These are phyloP conservation scores for Phytoseiulus persimilis DNA, from an alignment of 2,888 invertebrate species.

Conservation along the genomic window DNA sequence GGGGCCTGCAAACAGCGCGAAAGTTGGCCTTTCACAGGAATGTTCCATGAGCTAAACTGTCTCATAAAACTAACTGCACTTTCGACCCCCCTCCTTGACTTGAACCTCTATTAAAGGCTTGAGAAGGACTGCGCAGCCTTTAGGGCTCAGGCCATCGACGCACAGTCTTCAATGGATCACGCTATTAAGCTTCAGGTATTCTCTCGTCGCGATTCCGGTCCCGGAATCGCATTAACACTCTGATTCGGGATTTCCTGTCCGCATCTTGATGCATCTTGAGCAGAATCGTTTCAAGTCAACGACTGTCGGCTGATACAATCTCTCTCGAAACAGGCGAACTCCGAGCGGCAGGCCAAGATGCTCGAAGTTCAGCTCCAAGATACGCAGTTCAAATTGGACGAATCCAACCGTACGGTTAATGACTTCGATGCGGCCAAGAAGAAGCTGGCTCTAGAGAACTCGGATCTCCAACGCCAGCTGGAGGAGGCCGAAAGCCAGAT, in stretches of 20 bases:
- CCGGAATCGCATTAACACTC: not conserved
- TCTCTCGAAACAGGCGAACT: slow-evolving; percentile 82
- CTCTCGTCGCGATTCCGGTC: not conserved
- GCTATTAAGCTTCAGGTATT: slow-evolving; percentile 45
- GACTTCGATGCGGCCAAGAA: slow-evolving; percentile 96
- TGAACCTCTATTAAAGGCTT: slow-evolving; percentile 47
- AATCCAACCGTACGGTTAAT: slow-evolving; percentile 88
- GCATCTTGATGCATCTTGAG: not conserved
- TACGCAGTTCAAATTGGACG: slow-evolving; percentile 88
- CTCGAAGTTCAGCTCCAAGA: slow-evolving; percentile 91
- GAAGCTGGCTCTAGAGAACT: slow-evolving; percentile 93
- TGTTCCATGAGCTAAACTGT: not conserved
- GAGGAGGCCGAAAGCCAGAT: slow-evolving; percentile 98
- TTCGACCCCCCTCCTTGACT: slow-evolving; percentile 42
- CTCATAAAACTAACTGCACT: slow-evolving; percentile 40
- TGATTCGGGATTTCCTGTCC: not conserved
- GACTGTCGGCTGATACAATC: too few species aligned
- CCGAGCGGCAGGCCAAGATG: slow-evolving; percentile 98
- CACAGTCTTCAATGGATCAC: slow-evolving; percentile 53
- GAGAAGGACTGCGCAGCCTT: slow-evolving; percentile 55
- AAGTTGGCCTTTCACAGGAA: not conserved
- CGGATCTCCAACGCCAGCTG: slow-evolving; percentile 77
- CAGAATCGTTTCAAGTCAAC: too few species aligned
- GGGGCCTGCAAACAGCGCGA: too few species aligned
- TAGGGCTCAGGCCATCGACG: slow-evolving; percentile 54